phyloP scores from a whole-genome alignment of 2,888 invertebrate species.

The Hipparchia semele region DNA sequence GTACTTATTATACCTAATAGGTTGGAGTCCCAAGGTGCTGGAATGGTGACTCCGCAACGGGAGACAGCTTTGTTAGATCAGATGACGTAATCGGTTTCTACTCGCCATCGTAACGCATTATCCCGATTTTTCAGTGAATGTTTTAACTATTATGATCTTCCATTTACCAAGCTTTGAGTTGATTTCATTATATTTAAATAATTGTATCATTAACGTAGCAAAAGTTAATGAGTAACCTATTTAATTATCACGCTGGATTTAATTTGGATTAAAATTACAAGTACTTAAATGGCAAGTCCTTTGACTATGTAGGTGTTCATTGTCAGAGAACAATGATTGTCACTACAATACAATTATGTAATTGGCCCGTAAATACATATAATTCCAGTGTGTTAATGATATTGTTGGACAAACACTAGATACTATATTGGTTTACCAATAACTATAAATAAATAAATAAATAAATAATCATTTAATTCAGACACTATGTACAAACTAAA shows the following conservation, averaged over 20 bases:
- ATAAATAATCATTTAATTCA: too few species aligned
- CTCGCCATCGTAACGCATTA: too few species aligned
- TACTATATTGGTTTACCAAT: conserved; percentile 10
- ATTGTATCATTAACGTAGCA: not conserved
- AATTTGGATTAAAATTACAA: conserved; percentile 10
- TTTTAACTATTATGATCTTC: too few species aligned
- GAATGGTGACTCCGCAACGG: too few species aligned
- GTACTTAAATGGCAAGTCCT: not conserved
- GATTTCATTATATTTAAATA: not conserved
- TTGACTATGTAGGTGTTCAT: not conserved
- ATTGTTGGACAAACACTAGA: conserved; percentile 6
- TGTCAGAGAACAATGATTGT: conserved; percentile 5
- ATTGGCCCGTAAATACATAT: conserved; percentile 15
- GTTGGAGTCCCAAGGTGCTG: too few species aligned
- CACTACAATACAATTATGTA: conserved; percentile 15
- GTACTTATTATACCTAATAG: too few species aligned
- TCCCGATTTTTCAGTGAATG: too few species aligned
- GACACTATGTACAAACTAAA: not conserved
- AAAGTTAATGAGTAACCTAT: not conserved
- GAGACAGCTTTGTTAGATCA: too few species aligned
- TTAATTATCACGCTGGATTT: not conserved
- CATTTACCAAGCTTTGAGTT: too few species aligned
- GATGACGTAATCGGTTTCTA: too few species aligned
- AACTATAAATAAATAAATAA: too few species aligned
- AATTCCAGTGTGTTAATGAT: conserved; percentile 18